Percentiles rank a stretch among this genome's conserved stretches.
Conservation (phyloP, 2,113 vertebrate species). For the cattle (Bos taurus) region ARS-UCD2.0 NC_037333.1:74162001-74162500, state of each 20-base stretch:
- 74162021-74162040: too few relatives aligned
- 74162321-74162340: neutral
- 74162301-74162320: neutral
- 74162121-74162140: neutral
- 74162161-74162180: neutral
- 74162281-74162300: neutral
- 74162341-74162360: neutral
- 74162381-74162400: neutral
- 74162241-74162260: neutral
- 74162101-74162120: neutral
- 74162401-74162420: neutral
- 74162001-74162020: too few relatives aligned
- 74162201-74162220: neutral
- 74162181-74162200: neutral
- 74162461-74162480: neutral
- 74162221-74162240: neutral
- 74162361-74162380: neutral
- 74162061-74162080: too few relatives aligned
- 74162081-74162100: neutral
- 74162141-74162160: neutral
- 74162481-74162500: neutral
- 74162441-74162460: neutral
- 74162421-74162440: neutral
- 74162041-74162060: too few relatives aligned
- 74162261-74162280: neutral